Conservation (phyloP, 2,113 vertebrate species). For the Stigmatopora nigra region DNA sequence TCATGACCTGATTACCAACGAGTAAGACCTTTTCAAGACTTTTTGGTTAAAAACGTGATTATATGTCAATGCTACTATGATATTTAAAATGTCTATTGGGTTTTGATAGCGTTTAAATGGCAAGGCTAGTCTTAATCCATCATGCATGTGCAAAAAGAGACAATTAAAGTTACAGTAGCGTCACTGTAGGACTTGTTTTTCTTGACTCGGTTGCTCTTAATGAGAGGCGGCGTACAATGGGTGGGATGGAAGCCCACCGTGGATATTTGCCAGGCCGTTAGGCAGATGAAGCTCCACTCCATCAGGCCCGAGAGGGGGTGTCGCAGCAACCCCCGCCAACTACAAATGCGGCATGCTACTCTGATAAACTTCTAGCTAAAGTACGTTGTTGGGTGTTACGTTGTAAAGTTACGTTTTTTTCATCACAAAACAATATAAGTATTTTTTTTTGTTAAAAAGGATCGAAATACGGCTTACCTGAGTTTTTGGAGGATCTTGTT, state of each 20-base stretch:
- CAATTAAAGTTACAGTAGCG: constrained; percentile 28
- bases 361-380: neutral
- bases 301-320: constrained; percentile 68
- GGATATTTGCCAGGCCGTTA: constrained; percentile 73
- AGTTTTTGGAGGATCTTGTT: neutral
- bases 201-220: constrained; percentile 57
- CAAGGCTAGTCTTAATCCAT: constrained; percentile 23
- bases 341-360: constrained; percentile 44
- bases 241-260: constrained; percentile 55
- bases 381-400: neutral
- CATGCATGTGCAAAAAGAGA: constrained; percentile 28
- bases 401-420: neutral
- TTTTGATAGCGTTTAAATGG: constrained; percentile 16
- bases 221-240: constrained; percentile 60
- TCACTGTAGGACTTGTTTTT: constrained; percentile 40
- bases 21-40: constrained; percentile 11
- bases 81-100: neutral
- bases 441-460: neutral
- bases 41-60: neutral
- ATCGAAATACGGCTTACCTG: neutral
- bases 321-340: constrained; percentile 35
- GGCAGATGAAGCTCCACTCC: constrained; percentile 74
- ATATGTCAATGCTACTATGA: neutral
- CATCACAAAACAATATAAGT: neutral
- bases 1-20: constrained; percentile 31